Evolutionary conservation across 2,888 invertebrate species (phyloP).

Genomic region (Macaria liturata): DNA sequence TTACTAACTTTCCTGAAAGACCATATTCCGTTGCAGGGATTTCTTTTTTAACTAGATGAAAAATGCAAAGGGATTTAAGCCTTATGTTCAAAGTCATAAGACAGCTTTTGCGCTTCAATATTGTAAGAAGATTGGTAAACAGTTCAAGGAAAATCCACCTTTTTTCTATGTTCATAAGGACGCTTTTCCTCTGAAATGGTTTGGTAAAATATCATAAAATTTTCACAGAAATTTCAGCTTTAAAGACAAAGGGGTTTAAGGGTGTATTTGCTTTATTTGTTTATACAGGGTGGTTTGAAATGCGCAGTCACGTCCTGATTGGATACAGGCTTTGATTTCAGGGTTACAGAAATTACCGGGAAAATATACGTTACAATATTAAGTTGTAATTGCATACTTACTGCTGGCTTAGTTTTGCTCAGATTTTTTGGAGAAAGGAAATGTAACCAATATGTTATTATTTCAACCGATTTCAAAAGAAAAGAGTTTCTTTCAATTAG

Average conservation of each 20-base stretch:
- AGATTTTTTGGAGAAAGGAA: no score
- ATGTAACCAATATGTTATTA: no score
- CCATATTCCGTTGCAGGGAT: slow-evolving; percentile 3
- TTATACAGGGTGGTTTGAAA: slow-evolving; percentile 9
- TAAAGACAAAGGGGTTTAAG: no score
- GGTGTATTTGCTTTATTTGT: background rate
- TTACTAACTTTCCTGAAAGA: background rate
- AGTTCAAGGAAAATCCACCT: slow-evolving; percentile 4
- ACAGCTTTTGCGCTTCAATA: background rate
- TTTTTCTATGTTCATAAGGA: background rate
- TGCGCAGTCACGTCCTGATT: slow-evolving; percentile 19
- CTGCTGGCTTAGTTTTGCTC: background rate
- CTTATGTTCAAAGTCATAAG: background rate
- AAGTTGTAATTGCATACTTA: background rate
- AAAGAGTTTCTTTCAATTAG: no score
- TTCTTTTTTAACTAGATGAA: background rate
- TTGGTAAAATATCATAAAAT: no score
- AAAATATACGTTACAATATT: slow-evolving; percentile 2
- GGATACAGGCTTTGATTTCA: slow-evolving; percentile 20
- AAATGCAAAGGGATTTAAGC: background rate
- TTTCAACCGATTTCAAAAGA: no score
- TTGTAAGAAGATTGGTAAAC: background rate
- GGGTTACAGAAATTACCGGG: slow-evolving; percentile 7
- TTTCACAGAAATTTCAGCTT: no score
- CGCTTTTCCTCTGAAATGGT: background rate